Evolutionary conservation across 2,888 invertebrate genomes (phyloP), one percentile per base, ranked within the genome.

Genomic region (Diplolepis rosae): DNA sequence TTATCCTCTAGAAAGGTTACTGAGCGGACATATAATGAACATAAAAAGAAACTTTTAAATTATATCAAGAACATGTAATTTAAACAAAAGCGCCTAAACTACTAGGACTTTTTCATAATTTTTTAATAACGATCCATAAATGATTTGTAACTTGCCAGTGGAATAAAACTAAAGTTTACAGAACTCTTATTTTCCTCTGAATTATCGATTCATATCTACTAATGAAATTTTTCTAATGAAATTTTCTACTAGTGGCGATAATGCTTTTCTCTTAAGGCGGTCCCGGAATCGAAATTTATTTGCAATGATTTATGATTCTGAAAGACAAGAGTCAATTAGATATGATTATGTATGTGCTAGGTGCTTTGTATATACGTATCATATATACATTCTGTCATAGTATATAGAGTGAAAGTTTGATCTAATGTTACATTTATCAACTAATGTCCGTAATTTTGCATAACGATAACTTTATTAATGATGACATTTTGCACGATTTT

Each of bases 221-320:
- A 0, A 32, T 32, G 32, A 32, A 32, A 32, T 32, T 32, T 45
- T 9, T 15, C 15, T 22, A 52, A 24, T 52, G n/a, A 52, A 52
- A 67, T 67, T 67, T 68, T 39, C 32, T 68, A 22, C 27, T 27
- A 2, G 22, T 56, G 22, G 61, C n/a, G 27, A 61, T 39, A 27
- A 39, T 39, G 61, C 39, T 61, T 61, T 61, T 61, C 61, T 61
- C 61, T 61, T 61, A 39, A 61, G 61, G 61, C 61, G 61, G 61
- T 61, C 39, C 61, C 61, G 61, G 61, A 61, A 39, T 61, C 24
- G 39, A 61, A 24, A 24, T 61, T 61, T 61, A 61, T 61, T 61
- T 61, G 39, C 39, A 61, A 61, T 61, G 61, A 61, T 61, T 39
- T 61, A 61, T 35, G 35, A 24, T 39, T 39, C 24, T 61, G 24